Evolutionary conservation across 2,797 vertebrate species (phyloP).

Genomic region (Chaetophractus vellerosus): DNA sequence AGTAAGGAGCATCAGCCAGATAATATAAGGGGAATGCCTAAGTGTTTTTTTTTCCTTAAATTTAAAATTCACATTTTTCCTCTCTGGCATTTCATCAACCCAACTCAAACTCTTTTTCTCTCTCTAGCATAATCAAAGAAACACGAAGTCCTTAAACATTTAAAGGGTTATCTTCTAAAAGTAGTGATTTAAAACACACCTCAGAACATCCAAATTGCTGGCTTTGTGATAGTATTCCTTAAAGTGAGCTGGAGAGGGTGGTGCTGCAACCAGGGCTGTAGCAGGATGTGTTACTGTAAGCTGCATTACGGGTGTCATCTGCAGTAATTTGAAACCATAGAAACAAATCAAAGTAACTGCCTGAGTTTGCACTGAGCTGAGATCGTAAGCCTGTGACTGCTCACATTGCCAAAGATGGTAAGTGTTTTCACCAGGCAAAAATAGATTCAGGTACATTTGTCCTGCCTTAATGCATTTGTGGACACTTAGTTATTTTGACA

Average conservation of each 20-base stretch:
- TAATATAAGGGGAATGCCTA: background rate
- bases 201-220: slow-evolving; percentile 18
- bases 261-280: background rate
- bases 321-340: slow-evolving; percentile 76
- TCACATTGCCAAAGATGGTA: slow-evolving; percentile 58
- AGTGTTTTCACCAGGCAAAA: slow-evolving; percentile 42
- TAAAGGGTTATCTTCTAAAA: background rate
- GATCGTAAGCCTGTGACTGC: background rate
- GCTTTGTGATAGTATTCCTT: background rate
- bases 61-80: background rate
- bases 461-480: background rate
- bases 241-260: background rate
- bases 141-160: background rate
- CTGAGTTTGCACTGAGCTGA: slow-evolving; percentile 35
- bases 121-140: background rate
- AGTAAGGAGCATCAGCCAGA: slow-evolving; percentile 1
- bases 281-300: background rate
- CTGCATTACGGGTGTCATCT: background rate
- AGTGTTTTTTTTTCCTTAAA: background rate
- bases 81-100: background rate
- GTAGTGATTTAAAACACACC: background rate
- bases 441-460: slow-evolving; percentile 63
- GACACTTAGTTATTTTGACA: slow-evolving; percentile 12
- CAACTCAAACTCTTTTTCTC: background rate
- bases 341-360: slow-evolving; percentile 67